phyloP scores from a whole-genome alignment of 2,888 invertebrate species.

The Neocrepidodera transversa region DNA sequence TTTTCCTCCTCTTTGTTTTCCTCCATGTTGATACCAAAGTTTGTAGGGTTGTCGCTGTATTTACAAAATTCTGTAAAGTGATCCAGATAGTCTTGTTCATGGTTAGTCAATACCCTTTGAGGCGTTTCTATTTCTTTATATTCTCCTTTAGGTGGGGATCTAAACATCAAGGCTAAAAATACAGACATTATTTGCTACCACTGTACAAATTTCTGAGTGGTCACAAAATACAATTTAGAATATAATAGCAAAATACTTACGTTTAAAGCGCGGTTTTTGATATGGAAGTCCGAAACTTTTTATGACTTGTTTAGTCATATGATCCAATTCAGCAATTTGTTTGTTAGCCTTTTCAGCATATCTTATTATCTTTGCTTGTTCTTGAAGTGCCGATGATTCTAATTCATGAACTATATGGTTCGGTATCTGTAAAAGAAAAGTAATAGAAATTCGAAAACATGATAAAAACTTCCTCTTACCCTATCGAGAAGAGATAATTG shows the following conservation, averaged over 20 bases:
- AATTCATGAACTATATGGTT: constrained; percentile 46
- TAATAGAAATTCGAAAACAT: background rate
- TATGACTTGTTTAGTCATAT: constrained; percentile 54
- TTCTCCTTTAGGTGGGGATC: constrained; percentile 48
- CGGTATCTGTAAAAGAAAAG: background rate
- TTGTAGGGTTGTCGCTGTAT: constrained; percentile 43
- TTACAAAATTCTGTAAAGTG: constrained; percentile 54
- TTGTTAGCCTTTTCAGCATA: constrained; percentile 65
- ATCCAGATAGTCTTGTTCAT: constrained; percentile 51
- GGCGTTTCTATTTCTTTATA: constrained; percentile 39
- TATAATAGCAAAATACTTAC: too few species aligned
- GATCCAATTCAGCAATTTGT: constrained; percentile 61
- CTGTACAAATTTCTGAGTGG: too few species aligned
- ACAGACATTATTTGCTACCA: too few species aligned
- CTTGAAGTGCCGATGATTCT: constrained; percentile 63
- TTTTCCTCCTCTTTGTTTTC: background rate
- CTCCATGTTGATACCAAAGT: constrained; percentile 46
- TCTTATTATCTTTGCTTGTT: constrained; percentile 62
- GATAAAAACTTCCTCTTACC: constrained; percentile 22
- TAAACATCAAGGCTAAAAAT: constrained; percentile 49
- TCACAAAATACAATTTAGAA: too few species aligned
- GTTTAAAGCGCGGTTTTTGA: constrained; percentile 34
- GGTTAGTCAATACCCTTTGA: constrained; percentile 47
- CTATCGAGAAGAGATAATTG: constrained; percentile 64
- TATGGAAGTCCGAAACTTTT: constrained; percentile 58